Evolutionary conservation across 2,888 invertebrate genomes (phyloP), one percentile per base, ranked within the genome.

Genomic region (Campoletis raptor): DNA sequence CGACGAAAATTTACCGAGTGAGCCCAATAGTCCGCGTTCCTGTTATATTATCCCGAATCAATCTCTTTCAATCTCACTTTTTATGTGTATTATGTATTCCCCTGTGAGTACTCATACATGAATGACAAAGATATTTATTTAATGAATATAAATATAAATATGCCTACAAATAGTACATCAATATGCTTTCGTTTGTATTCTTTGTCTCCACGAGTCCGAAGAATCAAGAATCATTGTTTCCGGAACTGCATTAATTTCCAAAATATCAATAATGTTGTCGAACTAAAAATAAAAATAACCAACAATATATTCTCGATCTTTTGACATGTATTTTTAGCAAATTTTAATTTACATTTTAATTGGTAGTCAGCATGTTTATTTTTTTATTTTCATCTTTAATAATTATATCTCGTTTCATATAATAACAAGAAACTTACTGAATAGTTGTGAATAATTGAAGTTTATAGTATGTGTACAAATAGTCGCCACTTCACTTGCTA

Each of bases 1-100:
- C 74, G 82, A 82, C 74, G 69, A 79, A 79, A 82, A 74, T 85
- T 82, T 48, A 69, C 61, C 73, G 57, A 73, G 67, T 61, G 72
- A 72, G 42, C 48, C 21, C 57, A 2, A 61, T 52, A 76, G 21
- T 70, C 24, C 36, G n/a, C 73, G 54, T 21, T 73, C 24, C 66
- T 30, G 18, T 57, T 30, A 18, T n/a, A 45, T 45, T 45, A 21
- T 42, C 18, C 66, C 5, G 6, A 61, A 61, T 61, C 61, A 61
- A 61, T 61, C 61, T 30, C 30, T 30, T 30, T 61, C 61, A 30
- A 61, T 61, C 61, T 61, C 15, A 15, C 30, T 61, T 30, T 61
- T 61, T 15, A 61, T 15, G 15, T 15, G 30, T 30, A 52, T 52
- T 7, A 30, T 61, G 61, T 30, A 30, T 61, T 30, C 24, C 30